Conservation (phyloP, 2,888 invertebrate genomes). For the Danaus chrysippus region DNA sequence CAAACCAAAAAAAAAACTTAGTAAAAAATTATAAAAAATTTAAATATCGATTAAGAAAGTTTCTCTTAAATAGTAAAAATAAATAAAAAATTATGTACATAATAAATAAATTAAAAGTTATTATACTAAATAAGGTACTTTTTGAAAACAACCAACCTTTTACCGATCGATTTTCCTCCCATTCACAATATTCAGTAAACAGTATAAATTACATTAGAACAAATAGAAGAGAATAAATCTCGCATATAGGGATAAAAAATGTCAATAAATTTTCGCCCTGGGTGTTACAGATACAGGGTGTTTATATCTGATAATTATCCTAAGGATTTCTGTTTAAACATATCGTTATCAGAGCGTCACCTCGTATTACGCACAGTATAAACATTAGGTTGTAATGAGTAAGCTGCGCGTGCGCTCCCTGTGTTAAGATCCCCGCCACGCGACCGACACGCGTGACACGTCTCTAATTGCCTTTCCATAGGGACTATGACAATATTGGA, state of each 20-base stretch:
- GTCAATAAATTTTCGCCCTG: slow-evolving; percentile 6
- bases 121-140: no score
- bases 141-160: no score
- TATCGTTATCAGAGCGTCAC: slow-evolving; percentile 50
- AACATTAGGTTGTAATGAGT: slow-evolving; percentile 62
- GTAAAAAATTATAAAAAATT: no score
- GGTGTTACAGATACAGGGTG: slow-evolving; percentile 1
- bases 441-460: slow-evolving; percentile 70
- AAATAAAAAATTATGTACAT: no score
- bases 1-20: no score
- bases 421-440: slow-evolving; percentile 50
- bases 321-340: slow-evolving; percentile 40
- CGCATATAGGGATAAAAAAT: slow-evolving; percentile 5
- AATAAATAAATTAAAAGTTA: no score
- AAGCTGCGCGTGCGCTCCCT: slow-evolving; percentile 47
- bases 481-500: slow-evolving; percentile 76
- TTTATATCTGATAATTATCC: slow-evolving; percentile 16
- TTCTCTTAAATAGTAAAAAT: no score
- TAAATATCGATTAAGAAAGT: no score
- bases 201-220: neutral
- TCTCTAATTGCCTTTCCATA: slow-evolving; percentile 75
- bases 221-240: neutral
- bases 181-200: neutral
- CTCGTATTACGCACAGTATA: slow-evolving; percentile 56
- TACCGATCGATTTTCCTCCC: neutral